These are phyloP conservation scores for Tenrec ecaudatus DNA, from an alignment of 2,113 vertebrate genomes.

Conservation along the genomic window DNA sequence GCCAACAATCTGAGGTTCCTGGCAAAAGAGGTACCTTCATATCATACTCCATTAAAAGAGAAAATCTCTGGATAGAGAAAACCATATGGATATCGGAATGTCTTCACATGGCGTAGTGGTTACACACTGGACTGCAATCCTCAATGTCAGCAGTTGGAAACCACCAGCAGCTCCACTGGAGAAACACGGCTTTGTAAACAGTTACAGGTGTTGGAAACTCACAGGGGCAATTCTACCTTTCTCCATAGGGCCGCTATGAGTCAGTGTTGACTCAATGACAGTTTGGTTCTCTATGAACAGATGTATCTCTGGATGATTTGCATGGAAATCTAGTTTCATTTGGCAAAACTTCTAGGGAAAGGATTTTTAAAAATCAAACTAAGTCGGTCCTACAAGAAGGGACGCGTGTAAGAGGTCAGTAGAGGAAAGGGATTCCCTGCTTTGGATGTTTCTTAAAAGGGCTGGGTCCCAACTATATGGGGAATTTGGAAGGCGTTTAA, in stretches of 20 bases:
- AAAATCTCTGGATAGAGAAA: too few species aligned
- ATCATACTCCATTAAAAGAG: too few species aligned
- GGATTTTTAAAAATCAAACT: conserved; percentile 36
- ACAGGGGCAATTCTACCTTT: too few species aligned
- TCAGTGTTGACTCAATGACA: too few species aligned
- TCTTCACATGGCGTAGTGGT: not conserved
- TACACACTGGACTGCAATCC: too few species aligned
- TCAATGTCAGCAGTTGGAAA: too few species aligned
- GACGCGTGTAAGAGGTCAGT: not conserved
- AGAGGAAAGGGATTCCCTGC: not conserved
- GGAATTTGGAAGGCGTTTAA: conserved; percentile 1
- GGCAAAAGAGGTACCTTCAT: not conserved
- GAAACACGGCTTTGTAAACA: too few species aligned
- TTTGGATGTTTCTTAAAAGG: not conserved
- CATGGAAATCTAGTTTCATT: not conserved
- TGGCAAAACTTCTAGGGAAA: not conserved
- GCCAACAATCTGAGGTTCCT: not conserved
- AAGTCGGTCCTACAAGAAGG: not conserved
- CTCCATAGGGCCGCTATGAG: too few species aligned
- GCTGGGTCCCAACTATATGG: not conserved
- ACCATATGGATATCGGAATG: not conserved
- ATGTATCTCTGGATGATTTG: not conserved
- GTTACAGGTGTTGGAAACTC: too few species aligned
- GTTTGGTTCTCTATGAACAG: not conserved
- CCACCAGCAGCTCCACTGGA: too few species aligned